phyloP scores from a whole-genome alignment of 2,113 vertebrate species.

The Colaptes auratus region DNA sequence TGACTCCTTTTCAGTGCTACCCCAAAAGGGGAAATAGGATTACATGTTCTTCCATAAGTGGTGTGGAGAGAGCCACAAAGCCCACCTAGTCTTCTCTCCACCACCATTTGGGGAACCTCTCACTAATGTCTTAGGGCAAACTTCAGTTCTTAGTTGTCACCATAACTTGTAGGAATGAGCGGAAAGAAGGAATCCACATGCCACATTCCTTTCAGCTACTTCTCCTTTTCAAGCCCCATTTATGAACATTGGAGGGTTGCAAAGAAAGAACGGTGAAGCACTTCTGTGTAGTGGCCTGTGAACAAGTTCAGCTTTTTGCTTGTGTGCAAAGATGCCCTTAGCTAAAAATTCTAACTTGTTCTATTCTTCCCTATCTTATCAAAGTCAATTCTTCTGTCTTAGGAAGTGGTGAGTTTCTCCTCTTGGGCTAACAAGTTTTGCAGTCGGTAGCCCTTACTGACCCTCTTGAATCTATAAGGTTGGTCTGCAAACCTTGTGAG shows the following conservation, averaged over 20 bases:
- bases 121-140: fast-evolving
- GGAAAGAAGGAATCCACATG: not conserved
- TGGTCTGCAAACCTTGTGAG: not conserved
- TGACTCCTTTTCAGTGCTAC: not conserved
- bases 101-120: not conserved
- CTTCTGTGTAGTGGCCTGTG: not conserved
- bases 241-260: not conserved
- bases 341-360: not conserved
- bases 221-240: not conserved
- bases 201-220: not conserved
- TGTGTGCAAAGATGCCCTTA: not conserved
- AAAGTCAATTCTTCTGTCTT: not conserved
- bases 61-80: not conserved
- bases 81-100: not conserved
- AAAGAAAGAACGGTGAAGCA: not conserved
- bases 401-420: not conserved
- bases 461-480: not conserved
- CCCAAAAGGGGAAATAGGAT: not conserved
- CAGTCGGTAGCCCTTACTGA: not conserved
- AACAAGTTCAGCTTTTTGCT: not conserved
- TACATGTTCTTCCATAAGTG: fast-evolving
- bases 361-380: not conserved
- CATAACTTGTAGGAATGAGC: not conserved
- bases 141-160: not conserved
- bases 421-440: not conserved